phyloP scores from a whole-genome alignment of 2,113 vertebrate genomes.

The Hemiscyllium ocellatum region DNA sequence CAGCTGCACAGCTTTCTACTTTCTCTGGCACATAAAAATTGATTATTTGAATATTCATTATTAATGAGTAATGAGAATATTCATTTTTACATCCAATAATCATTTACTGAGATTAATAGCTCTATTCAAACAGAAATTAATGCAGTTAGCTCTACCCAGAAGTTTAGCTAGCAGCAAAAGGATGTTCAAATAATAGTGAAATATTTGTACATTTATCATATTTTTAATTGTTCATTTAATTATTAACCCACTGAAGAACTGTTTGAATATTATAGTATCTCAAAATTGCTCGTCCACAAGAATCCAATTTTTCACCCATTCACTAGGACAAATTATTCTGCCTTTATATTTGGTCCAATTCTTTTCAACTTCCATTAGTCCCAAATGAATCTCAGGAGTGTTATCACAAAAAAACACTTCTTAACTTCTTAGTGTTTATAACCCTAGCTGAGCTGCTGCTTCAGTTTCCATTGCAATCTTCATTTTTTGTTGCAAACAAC shows the following conservation, averaged over 20 bases:
- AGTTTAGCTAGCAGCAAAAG: background rate
- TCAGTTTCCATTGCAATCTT: background rate
- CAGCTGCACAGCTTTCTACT: background rate
- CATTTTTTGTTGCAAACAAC: background rate
- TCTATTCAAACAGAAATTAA: constrained; percentile 5
- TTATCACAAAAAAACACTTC: background rate
- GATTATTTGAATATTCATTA: constrained; percentile 29
- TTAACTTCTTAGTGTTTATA: background rate
- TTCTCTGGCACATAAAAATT: background rate
- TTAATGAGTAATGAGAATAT: constrained; percentile 32
- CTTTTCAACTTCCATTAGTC: background rate
- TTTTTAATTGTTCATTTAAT: constrained; percentile 30
- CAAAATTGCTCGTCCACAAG: background rate
- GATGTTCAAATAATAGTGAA: constrained; percentile 6
- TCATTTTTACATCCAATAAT: constrained; percentile 27
- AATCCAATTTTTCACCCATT: constrained; percentile 10
- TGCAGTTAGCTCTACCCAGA: background rate
- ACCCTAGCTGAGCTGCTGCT: background rate
- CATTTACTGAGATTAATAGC: constrained; percentile 11
- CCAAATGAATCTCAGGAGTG: background rate
- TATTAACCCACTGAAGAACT: background rate
- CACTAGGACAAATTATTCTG: background rate
- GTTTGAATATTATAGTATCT: background rate
- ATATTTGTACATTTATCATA: background rate
- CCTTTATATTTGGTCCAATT: background rate